These are phyloP conservation scores for Galaxias olidus DNA, from an alignment of 2,797 vertebrate genomes.

Conservation along the genomic window DNA sequence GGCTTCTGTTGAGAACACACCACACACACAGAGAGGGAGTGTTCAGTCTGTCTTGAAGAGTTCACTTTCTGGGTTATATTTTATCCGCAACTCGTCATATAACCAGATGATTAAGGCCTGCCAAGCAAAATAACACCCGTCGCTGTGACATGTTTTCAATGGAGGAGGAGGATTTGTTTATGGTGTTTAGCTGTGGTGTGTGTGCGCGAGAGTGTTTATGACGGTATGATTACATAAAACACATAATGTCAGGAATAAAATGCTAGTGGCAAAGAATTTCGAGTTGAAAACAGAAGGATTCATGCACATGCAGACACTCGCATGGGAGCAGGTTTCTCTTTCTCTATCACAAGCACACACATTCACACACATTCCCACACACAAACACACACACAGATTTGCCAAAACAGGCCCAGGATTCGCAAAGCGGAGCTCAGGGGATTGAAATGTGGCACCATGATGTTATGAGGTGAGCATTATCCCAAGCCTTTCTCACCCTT, in stretches of 20 bases:
- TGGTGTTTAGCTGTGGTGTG: neutral
- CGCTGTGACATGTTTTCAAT: neutral
- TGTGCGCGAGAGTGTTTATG: too few relatives aligned
- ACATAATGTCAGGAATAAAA: too few relatives aligned
- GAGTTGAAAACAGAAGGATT: too few relatives aligned
- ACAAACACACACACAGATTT: neutral
- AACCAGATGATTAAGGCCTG: neutral
- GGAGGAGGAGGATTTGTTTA: neutral
- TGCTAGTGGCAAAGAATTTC: too few relatives aligned
- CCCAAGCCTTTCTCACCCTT: neutral
- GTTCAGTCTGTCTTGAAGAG: neutral
- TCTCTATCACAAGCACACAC: neutral
- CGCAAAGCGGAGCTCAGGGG: conserved; percentile 7
- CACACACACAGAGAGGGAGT: neutral
- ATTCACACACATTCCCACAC: neutral
- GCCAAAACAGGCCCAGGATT: neutral
- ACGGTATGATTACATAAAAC: too few relatives aligned
- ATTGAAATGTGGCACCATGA: conserved; percentile 7
- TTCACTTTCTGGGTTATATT: neutral
- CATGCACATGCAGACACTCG: too few relatives aligned
- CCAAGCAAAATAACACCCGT: neutral
- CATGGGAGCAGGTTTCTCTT: too few relatives aligned
- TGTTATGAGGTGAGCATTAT: neutral
- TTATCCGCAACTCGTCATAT: neutral
- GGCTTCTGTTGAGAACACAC: neutral